phyloP scores from a whole-genome alignment of 2,113 vertebrate genomes.

The Rhinopithecus roxellana region DNA sequence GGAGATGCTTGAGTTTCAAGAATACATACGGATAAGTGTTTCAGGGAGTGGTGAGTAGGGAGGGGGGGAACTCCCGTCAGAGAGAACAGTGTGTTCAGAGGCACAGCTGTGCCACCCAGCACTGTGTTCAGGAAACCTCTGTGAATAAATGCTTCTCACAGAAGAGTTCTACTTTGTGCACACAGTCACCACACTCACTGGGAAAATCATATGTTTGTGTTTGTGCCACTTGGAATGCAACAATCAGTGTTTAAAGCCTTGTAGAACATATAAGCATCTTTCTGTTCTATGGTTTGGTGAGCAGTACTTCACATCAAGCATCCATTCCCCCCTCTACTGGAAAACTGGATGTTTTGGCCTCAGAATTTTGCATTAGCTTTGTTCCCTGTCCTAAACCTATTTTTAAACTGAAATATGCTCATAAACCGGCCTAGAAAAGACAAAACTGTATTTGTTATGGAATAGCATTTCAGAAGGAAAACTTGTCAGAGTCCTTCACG shows the following conservation, averaged over 20 bases:
- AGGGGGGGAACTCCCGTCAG: no score
- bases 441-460: neutral
- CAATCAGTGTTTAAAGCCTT: neutral
- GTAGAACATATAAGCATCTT: neutral
- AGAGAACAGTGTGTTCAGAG: neutral
- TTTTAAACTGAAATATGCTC: neutral
- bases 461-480: neutral
- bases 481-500: neutral
- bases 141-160: neutral
- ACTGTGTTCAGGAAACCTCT: neutral
- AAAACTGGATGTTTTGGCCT: neutral
- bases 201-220: neutral
- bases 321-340: neutral
- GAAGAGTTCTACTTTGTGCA: neutral
- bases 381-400: neutral
- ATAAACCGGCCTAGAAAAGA: neutral
- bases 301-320: neutral
- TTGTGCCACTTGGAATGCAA: neutral
- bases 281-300: neutral
- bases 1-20: neutral
- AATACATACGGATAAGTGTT: neutral
- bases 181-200: neutral
- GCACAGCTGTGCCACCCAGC: neutral
- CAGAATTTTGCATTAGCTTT: neutral
- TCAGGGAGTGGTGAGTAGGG: neutral